Percentiles rank a stretch among this genome's conserved stretches.
phyloP scores from a whole-genome alignment of 2,113 vertebrate genomes.

The Paradisaea rubra region DNA sequence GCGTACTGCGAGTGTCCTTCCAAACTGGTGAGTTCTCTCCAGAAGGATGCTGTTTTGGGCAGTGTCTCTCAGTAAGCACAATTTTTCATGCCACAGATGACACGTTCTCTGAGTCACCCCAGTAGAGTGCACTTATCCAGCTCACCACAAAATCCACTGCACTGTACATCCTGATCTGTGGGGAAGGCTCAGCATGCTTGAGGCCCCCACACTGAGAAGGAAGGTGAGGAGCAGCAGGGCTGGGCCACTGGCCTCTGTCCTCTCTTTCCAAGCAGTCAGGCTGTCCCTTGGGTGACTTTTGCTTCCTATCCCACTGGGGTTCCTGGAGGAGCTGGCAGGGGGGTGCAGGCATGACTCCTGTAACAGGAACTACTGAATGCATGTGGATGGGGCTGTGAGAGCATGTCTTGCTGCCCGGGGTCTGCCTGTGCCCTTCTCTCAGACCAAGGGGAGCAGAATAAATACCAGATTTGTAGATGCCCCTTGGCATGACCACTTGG shows the following conservation, averaged over 20 bases:
- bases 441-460: not conserved
- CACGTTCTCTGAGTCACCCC: not conserved
- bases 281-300: not conserved
- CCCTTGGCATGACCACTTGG: not conserved
- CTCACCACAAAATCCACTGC: not conserved
- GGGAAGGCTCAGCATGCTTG: rapidly evolving
- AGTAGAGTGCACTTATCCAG: rapidly evolving
- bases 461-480: not conserved
- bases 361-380: not conserved
- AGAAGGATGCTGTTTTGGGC: not conserved
- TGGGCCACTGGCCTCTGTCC: not conserved
- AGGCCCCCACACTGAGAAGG: rapidly evolving
- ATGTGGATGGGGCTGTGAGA: not conserved
- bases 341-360: not conserved
- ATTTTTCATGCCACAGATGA: not conserved
- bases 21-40: not conserved
- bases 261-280: not conserved
- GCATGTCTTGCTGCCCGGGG: not conserved
- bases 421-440: not conserved
- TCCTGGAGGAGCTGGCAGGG: not conserved
- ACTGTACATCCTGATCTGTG: not conserved
- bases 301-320: not conserved
- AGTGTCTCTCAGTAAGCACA: not conserved
- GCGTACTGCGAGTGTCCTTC: not conserved
- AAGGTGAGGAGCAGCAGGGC: not conserved